Evolutionary conservation across 2,113 vertebrate species (phyloP).

Genomic region (Crotalus horridus): DNA sequence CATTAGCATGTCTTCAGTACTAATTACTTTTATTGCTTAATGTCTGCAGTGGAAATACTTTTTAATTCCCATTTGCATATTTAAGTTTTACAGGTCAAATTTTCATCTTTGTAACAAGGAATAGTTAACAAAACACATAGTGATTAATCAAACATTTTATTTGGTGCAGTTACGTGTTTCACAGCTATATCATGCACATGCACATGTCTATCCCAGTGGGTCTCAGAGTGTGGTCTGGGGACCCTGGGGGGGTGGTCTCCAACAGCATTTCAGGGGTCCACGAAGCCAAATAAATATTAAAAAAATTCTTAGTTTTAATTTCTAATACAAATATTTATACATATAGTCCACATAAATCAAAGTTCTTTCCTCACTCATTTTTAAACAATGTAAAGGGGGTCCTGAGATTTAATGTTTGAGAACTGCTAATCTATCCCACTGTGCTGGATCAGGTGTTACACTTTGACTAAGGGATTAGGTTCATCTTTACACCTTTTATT

Average conservation of each 20-base stretch:
- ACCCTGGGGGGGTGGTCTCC: background rate
- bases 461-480: background rate
- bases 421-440: too few species aligned
- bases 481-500: background rate
- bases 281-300: background rate
- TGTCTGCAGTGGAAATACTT: conserved; percentile 8
- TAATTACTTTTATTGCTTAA: conserved; percentile 23
- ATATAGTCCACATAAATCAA: background rate
- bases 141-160: background rate
- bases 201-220: background rate
- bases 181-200: background rate
- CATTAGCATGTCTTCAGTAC: background rate
- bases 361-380: background rate
- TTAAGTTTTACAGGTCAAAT: conserved; percentile 17
- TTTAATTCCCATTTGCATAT: conserved; percentile 5
- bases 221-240: background rate
- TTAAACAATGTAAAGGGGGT: background rate
- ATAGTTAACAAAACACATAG: background rate
- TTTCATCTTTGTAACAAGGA: background rate
- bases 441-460: background rate
- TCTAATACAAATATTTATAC: background rate
- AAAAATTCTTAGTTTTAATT: background rate
- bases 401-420: background rate
- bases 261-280: background rate
- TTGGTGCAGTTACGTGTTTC: conserved; percentile 8